Conservation (phyloP, 2,797 vertebrate genomes). For the Bucorvus abyssinicus region DNA sequence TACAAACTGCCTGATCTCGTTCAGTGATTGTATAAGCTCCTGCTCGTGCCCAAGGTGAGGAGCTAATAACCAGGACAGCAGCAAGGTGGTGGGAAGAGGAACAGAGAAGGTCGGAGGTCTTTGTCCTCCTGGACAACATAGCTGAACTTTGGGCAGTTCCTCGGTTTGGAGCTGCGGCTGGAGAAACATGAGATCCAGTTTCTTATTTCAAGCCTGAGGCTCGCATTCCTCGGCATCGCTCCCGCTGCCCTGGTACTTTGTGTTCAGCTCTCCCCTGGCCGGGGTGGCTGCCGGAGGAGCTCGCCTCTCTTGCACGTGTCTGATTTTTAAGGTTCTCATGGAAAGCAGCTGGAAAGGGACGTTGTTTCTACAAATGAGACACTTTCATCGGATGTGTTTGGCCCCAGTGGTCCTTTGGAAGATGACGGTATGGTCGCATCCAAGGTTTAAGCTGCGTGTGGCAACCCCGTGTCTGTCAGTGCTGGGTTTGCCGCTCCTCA, state of each 20-base stretch:
- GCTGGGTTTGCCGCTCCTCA: background rate
- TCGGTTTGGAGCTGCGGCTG: background rate
- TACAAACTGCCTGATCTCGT: background rate
- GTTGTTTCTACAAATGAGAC: accelerated
- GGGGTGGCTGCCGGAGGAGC: accelerated
- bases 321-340: background rate
- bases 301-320: accelerated
- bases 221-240: accelerated
- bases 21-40: background rate
- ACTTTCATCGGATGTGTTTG: accelerated
- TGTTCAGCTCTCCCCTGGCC: background rate
- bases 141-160: background rate
- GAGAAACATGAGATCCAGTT: background rate
- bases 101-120: background rate
- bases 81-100: background rate
- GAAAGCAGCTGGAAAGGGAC: background rate
- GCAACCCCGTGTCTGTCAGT: background rate
- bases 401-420: background rate
- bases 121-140: background rate
- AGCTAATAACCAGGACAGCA: background rate
- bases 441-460: accelerated
- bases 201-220: background rate
- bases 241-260: accelerated
- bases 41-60: background rate
- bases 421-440: background rate